phyloP scores from a whole-genome alignment of 2,113 vertebrate genomes.

The Ceratotherium simum region DNA sequence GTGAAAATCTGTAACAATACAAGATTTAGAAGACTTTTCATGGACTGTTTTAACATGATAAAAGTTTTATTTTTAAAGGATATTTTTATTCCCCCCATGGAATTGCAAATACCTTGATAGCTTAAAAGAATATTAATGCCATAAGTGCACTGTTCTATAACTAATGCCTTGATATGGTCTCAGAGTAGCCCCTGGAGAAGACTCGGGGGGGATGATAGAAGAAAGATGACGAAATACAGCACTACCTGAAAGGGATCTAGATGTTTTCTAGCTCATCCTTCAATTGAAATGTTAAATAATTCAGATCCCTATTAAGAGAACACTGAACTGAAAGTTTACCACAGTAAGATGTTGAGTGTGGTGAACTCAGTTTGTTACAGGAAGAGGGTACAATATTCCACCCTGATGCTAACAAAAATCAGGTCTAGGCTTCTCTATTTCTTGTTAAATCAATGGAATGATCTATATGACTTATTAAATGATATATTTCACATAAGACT shows the following conservation, averaged over 20 bases:
- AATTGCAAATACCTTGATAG: not conserved
- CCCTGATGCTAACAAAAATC: not conserved
- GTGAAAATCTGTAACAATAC: constrained; percentile 3
- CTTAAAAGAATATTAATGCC: not conserved
- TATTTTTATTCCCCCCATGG: not conserved
- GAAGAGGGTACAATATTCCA: not conserved
- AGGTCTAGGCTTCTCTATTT: not conserved
- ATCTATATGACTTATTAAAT: not conserved
- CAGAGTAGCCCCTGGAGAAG: not conserved
- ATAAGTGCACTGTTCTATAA: not conserved
- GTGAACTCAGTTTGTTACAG: not conserved
- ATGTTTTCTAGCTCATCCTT: not conserved
- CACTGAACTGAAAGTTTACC: not conserved
- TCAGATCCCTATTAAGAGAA: constrained; percentile 21
- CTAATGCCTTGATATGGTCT: not conserved
- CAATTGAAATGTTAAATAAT: constrained; percentile 26
- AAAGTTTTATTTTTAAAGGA: constrained; percentile 15
- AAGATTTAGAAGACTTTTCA: not conserved
- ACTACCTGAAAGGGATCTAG: not conserved
- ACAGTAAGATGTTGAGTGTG: not conserved
- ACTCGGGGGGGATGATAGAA: not conserved
- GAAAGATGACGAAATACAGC: not conserved
- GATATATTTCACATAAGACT: not conserved
- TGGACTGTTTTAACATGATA: not conserved
- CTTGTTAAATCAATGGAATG: not conserved